Conservation (phyloP, 1,140 invertebrate species). For the Diorhabda sublineata region DNA sequence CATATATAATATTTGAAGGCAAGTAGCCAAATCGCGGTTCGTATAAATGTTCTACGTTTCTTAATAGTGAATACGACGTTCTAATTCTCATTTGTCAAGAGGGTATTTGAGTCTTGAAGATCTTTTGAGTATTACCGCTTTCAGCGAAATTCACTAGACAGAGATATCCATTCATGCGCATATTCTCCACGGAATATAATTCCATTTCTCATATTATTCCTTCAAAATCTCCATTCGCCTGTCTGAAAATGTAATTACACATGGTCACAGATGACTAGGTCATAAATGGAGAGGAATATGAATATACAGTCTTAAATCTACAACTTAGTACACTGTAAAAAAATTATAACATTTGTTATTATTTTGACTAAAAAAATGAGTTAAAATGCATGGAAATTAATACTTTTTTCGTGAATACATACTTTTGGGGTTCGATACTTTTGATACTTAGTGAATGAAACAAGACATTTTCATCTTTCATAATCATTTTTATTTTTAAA, state of each 20-base stretch:
- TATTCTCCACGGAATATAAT: neutral
- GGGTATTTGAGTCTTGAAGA: neutral
- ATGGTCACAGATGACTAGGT: constrained; percentile 11
- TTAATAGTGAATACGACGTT: neutral
- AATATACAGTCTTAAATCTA: neutral
- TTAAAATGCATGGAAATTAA: too few relatives aligned
- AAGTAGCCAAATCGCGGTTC: too few relatives aligned
- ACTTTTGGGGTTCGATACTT: too few relatives aligned
- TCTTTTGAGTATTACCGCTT: neutral
- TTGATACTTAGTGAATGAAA: too few relatives aligned
- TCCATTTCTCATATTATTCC: constrained; percentile 7
- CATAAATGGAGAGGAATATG: constrained; percentile 8
- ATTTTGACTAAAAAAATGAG: too few relatives aligned
- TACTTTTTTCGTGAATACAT: too few relatives aligned
- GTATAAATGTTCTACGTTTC: neutral
- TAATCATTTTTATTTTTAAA: too few relatives aligned
- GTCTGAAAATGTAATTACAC: constrained; percentile 14
- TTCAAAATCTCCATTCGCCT: constrained; percentile 4
- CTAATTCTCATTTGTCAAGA: neutral
- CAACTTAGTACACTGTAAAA: neutral
- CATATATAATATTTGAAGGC: too few relatives aligned
- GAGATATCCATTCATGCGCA: neutral
- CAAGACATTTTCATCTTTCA: too few relatives aligned
- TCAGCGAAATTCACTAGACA: neutral
- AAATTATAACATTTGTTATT: neutral